A percentile compares a stretch with the other conserved stretches of the same genome.
Evolutionary conservation across 2,113 vertebrate species (phyloP).

Genomic region (Pitta sordida): DNA sequence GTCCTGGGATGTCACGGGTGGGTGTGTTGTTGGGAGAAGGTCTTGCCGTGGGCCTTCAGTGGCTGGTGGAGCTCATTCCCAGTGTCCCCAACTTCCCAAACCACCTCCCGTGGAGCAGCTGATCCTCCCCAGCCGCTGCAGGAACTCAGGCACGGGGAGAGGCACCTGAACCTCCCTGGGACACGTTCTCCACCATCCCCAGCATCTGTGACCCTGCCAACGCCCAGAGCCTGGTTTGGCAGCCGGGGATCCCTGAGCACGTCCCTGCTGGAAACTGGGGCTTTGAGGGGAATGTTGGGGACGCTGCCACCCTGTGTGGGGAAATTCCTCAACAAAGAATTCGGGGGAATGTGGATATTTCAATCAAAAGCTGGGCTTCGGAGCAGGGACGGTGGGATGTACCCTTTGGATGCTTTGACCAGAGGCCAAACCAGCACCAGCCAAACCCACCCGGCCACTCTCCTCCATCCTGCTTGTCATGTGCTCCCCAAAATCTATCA

Average conservation of each 20-base stretch:
- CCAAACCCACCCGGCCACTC: not conserved
- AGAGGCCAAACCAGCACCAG: not conserved
- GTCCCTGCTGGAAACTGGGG: not conserved
- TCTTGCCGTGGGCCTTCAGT: not conserved
- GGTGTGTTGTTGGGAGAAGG: no score
- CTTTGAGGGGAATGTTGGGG: not conserved
- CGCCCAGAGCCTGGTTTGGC: no score
- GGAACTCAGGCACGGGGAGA: not conserved
- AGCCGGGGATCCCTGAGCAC: fast-evolving
- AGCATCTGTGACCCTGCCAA: fast-evolving
- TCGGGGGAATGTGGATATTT: not conserved
- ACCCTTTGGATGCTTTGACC: not conserved
- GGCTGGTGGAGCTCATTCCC: not conserved
- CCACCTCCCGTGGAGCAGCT: fast-evolving
- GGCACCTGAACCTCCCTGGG: not conserved
- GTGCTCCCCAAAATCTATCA: not conserved
- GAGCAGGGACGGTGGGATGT: fast-evolving
- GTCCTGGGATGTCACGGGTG: fast-evolving
- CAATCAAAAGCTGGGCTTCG: not conserved
- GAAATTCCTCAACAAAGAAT: fast-evolving
- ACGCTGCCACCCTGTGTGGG: fast-evolving
- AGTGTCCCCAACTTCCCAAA: fast-evolving
- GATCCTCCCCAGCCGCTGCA: fast-evolving
- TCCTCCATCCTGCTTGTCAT: fast-evolving
- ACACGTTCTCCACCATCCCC: fast-evolving